Conservation (phyloP, 2,113 vertebrate species). For the Pterocles burchelli region DNA sequence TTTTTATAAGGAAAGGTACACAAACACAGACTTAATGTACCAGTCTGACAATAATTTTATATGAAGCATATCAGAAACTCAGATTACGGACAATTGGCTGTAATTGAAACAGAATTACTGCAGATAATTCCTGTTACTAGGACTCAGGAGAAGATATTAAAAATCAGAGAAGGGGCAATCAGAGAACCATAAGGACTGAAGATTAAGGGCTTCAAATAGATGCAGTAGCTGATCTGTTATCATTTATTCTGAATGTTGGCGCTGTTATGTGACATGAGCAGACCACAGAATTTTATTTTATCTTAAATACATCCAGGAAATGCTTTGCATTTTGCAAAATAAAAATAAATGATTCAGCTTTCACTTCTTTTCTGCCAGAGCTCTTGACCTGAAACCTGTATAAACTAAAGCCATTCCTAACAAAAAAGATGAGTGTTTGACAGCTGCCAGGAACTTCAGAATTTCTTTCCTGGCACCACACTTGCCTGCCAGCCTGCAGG, state of each 20-base stretch:
- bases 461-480: background rate
- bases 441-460: background rate
- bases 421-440: background rate
- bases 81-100: background rate
- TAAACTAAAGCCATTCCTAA: background rate
- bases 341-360: background rate
- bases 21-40: background rate
- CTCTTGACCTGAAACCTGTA: background rate
- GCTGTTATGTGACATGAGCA: background rate
- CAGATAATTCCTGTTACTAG: background rate
- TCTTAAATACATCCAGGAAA: background rate
- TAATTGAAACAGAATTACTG: constrained; percentile 26
- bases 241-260: background rate
- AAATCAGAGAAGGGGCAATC: background rate
- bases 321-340: background rate
- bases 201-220: background rate
- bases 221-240: background rate
- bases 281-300: background rate
- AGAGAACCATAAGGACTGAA: background rate
- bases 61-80: background rate
- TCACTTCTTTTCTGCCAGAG: background rate
- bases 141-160: constrained; percentile 12
- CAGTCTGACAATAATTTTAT: background rate
- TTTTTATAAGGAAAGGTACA: background rate
- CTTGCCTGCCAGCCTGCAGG: background rate